Percentiles rank a stretch among this genome's conserved stretches.
phyloP scores from a whole-genome alignment of 2,888 invertebrate genomes.

The Eupithecia dodoneata region DNA sequence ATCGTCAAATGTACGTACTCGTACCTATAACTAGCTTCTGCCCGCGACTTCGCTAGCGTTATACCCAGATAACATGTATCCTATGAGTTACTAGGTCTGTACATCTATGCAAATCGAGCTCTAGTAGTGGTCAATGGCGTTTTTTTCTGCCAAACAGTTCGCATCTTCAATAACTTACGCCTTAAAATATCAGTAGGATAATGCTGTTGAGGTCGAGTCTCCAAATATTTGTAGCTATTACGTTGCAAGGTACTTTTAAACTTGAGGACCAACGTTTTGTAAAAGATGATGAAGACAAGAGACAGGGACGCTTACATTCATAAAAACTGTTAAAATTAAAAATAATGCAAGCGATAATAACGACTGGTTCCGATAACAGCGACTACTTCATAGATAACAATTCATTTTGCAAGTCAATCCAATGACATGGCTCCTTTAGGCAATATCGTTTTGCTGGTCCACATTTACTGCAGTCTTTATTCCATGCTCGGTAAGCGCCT shows the following conservation, averaged over 20 bases:
- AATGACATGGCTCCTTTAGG: constrained; percentile 33
- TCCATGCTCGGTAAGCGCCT: constrained; percentile 22
- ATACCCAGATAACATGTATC: background rate
- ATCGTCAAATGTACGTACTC: background rate
- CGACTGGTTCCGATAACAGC: constrained; percentile 29
- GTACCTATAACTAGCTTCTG: background rate
- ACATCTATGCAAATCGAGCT: background rate
- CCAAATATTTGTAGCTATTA: background rate
- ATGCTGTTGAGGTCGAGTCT: background rate
- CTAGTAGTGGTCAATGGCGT: too few species aligned
- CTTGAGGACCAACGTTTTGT: background rate
- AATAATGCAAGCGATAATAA: background rate
- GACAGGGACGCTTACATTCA: background rate
- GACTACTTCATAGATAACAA: constrained; percentile 28
- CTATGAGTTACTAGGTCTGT: background rate
- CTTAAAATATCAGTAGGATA: background rate
- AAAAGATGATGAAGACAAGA: background rate
- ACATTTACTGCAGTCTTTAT: constrained; percentile 25
- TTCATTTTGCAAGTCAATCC: constrained; percentile 22
- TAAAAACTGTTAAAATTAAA: background rate
- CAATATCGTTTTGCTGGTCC: constrained; percentile 29
- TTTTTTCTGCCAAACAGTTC: background rate
- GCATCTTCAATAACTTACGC: background rate
- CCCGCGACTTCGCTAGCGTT: background rate
- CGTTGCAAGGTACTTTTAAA: background rate